phyloP scores from a whole-genome alignment of 2,113 vertebrate species.

The Archilochus colubris region DNA sequence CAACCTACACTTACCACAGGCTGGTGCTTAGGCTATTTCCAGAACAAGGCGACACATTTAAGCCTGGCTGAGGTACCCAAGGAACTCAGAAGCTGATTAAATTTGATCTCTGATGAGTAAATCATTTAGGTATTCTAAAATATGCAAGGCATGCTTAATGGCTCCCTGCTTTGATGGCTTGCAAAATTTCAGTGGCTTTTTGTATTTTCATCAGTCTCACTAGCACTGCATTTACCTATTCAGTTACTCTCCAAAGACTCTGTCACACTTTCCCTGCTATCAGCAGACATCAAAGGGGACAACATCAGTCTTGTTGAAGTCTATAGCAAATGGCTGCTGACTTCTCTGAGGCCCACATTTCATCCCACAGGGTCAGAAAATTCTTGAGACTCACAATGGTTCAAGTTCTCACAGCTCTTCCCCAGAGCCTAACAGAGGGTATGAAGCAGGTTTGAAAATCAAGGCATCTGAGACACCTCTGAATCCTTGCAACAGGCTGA shows the following conservation, averaged over 20 bases:
- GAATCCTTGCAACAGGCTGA: neutral
- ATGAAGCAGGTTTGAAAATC: neutral
- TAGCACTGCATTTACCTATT: neutral
- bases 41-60: neutral
- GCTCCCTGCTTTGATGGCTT: neutral
- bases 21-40: neutral
- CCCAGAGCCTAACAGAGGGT: neutral
- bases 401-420: neutral
- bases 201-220: constrained; percentile 2
- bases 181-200: neutral
- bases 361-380: neutral
- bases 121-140: neutral
- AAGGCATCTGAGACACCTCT: neutral
- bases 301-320: neutral
- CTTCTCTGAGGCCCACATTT: neutral
- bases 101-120: neutral
- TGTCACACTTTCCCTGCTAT: neutral
- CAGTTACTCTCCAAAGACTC: neutral
- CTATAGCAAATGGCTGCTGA: neutral
- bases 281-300: neutral
- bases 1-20: neutral
- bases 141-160: neutral
- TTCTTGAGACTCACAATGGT: neutral
- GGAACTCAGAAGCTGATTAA: neutral
- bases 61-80: neutral